Base-by-base conservation (phyloP, 2,888 invertebrate genomes). In the Agrochola lychnidis region DNA sequence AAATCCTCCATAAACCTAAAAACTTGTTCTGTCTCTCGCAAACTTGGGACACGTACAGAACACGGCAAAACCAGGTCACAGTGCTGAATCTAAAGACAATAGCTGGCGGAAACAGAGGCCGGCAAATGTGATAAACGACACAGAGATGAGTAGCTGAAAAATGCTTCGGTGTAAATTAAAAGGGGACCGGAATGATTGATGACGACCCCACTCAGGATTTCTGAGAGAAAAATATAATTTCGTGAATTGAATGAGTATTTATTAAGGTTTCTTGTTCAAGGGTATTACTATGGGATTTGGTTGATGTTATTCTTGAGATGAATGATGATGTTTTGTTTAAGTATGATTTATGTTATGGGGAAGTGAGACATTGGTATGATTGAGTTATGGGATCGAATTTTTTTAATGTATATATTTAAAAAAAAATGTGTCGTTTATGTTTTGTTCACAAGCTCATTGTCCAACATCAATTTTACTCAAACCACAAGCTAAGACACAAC, bases 111-210 rank as follows among this genome's bases (percentile, higher is more conserved):
- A 89, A 89, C 89, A 89, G 89, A 87, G 85, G 85, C 85, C 87
- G 81, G 86, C 87, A 86, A 90, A 89, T 89, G 92, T 95, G 94
- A 95, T 94, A 94, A 95, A 95, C 92, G 94, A 93, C 91, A 89
- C 87, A 77, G 89, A 89, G 93, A 93, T 95, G 95, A 95, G 94
- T 93, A 89, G 92, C 91, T 92, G 92, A 89, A 93, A 93, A 93
- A 93, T 91, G 88, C 88, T 88, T 81, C 85, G 82, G 90, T 93
- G 93, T 93, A 93, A 94, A 94, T 94, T 94, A 94, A 93, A 93
- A 92, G 91, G 87, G 86, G 88, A 83, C 86, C 72, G 75, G 84
- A 86, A 91, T 94, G 94, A 95, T 94, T 92, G 93, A 95, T 93
- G 91, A 88, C 85, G 90, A 67, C 36, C 73, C 87, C 84, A 80